Base-by-base conservation (phyloP, 2,113 vertebrate genomes). In the Columbina picui region DNA sequence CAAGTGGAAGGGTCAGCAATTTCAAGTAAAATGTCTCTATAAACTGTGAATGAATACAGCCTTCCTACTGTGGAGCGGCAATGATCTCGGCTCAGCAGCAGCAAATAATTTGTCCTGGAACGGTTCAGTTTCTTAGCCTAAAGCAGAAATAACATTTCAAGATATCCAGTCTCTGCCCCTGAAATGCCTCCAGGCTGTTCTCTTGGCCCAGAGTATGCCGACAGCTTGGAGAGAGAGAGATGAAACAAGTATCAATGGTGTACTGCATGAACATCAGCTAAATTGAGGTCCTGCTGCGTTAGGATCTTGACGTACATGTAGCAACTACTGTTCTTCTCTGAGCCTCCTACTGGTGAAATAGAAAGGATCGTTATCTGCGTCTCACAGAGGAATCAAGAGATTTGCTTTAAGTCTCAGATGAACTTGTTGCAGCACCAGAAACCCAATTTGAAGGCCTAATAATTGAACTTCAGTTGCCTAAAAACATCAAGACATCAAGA, bases 251-350 rank as follows among this genome's bases (percentile, higher is more conserved):
- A 1, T 21, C 29, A 49, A 2, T 41, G 49, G 34, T 43, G n/a
- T 67, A 78, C 45, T 14, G 50, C n/a, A 4, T 6, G 38, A 74
- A 69, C 45, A 74, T 61, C 49, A 84, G 63, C 39, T 57, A 29
- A 86, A 39, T 3, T 25, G 60, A 84, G 7, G 25, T 79, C 43
- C 86, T 47, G 68, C 68, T 65, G n/a, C 61, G 59, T 52, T 47
- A 75, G 63, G 63, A 69, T 74, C 45, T 49, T 63, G 41, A 22
- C 0, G 0, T 4, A 12, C 30, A 2, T 16, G 45, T 26, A 47
- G 18, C 11, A 64, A 53, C 12, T 76, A 14, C 49, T 86, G 68
- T 38, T 71, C 47, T 29, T 39, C 55, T 39, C 60, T 74, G 69
- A 87, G 38, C 30, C 36, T 76, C 34, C 56, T 47, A 10, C 75